A percentile compares a stretch with the other conserved stretches of the same genome.
Conservation (phyloP, 2,888 invertebrate genomes). For the Linyphia triangularis region DNA sequence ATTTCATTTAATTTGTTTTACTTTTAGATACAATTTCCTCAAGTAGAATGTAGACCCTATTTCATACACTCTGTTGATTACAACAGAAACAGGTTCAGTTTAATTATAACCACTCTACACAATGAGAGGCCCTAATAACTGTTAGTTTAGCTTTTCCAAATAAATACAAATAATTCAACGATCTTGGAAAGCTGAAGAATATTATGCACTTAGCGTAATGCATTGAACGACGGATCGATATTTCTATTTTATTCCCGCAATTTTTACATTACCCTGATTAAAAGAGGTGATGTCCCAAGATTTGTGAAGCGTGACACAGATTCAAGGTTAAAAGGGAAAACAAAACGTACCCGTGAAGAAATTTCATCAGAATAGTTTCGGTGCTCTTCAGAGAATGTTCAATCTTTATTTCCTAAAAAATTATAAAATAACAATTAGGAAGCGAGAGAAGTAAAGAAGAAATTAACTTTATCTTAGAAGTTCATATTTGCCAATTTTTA, state of each 20-base stretch:
- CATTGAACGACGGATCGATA: constrained; percentile 27
- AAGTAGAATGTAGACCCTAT: no score
- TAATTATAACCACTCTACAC: no score
- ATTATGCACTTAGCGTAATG: background rate
- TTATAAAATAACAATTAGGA: background rate
- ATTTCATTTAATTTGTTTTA: no score
- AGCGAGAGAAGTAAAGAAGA: background rate
- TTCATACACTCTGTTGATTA: no score
- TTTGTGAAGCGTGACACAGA: constrained; percentile 42
- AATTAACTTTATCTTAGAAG: background rate
- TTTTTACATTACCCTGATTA: constrained; percentile 57
- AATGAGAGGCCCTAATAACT: no score
- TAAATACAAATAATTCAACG: background rate
- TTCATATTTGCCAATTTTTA: background rate
- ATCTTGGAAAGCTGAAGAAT: background rate
- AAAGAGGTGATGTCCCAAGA: constrained; percentile 27
- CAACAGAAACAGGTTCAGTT: no score
- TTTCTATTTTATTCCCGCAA: constrained; percentile 3
- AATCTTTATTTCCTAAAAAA: background rate
- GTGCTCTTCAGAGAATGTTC: background rate
- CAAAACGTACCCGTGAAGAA: background rate
- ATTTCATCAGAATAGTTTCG: background rate
- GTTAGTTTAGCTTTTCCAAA: no score
- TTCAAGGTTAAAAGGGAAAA: constrained; percentile 50
- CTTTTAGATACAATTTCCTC: no score